phyloP scores from a whole-genome alignment of 2,888 invertebrate species.

The Lucinisca nassula region DNA sequence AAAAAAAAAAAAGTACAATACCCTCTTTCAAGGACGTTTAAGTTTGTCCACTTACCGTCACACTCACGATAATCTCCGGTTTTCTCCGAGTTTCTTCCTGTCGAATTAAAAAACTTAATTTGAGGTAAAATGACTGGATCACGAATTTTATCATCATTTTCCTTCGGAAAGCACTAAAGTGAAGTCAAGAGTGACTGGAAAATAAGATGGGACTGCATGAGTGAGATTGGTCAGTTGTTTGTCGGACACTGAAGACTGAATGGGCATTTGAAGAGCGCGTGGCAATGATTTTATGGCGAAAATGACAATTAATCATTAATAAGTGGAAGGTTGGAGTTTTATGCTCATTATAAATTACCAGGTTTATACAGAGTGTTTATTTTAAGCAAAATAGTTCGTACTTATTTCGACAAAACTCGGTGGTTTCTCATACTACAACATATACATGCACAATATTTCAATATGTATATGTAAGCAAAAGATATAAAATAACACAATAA shows the following conservation, averaged over 20 bases:
- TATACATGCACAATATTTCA: too few species aligned
- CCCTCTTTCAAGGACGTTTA: too few species aligned
- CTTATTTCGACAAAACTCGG: neutral
- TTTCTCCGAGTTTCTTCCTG: neutral
- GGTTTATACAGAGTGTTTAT: neutral
- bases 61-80: too few species aligned
- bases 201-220: neutral
- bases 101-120: neutral
- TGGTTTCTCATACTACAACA: neutral
- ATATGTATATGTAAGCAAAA: too few species aligned
- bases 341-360: neutral
- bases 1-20: too few species aligned
- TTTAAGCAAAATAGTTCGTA: neutral
- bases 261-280: neutral
- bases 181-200: neutral
- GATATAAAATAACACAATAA: too few species aligned
- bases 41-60: too few species aligned
- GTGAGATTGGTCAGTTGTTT: neutral
- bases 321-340: neutral
- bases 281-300: neutral
- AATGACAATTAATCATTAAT: slow-evolving; percentile 3
- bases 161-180: neutral
- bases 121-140: neutral
- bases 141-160: neutral
- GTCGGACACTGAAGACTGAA: neutral